These are phyloP conservation scores for Bryconaethiops microstoma DNA, from an alignment of 2,797 vertebrate genomes.

Conservation along the genomic window DNA sequence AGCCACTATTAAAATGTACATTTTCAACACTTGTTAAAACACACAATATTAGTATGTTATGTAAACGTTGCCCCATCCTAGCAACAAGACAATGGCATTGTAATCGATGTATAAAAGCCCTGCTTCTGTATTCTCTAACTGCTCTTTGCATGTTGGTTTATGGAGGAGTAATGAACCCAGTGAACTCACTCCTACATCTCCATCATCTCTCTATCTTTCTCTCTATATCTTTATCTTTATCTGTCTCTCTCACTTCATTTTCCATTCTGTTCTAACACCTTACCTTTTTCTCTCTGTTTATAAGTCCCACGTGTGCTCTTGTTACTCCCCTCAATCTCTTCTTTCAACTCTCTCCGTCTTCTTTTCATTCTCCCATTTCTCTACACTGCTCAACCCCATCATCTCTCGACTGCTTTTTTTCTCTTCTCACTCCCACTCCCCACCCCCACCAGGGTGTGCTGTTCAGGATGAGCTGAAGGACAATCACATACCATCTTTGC, in stretches of 20 bases:
- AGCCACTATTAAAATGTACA: not conserved
- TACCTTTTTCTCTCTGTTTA: conserved; percentile 19
- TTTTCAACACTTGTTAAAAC: conserved; percentile 24
- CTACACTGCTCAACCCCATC: conserved; percentile 17
- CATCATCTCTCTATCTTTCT: conserved; percentile 60
- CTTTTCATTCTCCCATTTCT: not conserved
- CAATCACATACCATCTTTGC: conserved; percentile 25
- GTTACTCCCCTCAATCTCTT: conserved; percentile 6
- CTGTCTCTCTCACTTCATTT: not conserved
- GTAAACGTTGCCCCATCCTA: conserved; percentile 32
- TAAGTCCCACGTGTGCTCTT: not conserved
- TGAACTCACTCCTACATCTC: conserved; percentile 46
- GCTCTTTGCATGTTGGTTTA: conserved; percentile 43
- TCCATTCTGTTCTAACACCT: not conserved
- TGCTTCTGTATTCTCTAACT: conserved; percentile 19
- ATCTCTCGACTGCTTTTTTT: conserved; percentile 16
- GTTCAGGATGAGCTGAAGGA: conserved; percentile 45
- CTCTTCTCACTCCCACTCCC: conserved; percentile 17
- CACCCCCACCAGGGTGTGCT: conserved; percentile 14
- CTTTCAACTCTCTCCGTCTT: conserved; percentile 8
- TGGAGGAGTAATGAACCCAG: conserved; percentile 47
- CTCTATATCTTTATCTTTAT: conserved; percentile 28
- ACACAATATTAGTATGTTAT: conserved; percentile 27
- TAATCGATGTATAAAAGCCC: conserved; percentile 39
- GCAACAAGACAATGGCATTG: conserved; percentile 31